phyloP scores from a whole-genome alignment of 1,140 invertebrate species.

The Drosophila ironensis region DNA sequence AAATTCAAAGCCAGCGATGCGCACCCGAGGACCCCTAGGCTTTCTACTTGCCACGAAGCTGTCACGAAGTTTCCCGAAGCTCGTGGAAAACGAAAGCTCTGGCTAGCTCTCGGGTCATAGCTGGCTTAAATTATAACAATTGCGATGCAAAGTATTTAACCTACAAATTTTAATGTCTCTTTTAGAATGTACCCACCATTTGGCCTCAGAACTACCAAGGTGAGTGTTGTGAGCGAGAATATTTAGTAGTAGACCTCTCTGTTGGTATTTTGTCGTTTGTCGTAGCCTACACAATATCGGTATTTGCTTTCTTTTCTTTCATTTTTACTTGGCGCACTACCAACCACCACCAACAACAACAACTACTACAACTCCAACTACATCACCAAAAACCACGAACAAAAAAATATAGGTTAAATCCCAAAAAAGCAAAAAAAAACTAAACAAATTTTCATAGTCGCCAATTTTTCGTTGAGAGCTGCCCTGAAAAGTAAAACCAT shows the following conservation, averaged over 20 bases:
- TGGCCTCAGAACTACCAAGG: slow-evolving; percentile 82
- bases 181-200: slow-evolving; percentile 82
- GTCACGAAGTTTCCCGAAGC: no score
- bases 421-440: slow-evolving; percentile 39
- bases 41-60: no score
- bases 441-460: slow-evolving; percentile 71
- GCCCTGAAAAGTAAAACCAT: slow-evolving; percentile 48
- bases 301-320: slow-evolving; percentile 68
- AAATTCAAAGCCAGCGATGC: no score
- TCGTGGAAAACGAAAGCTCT: no score
- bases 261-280: slow-evolving; percentile 32
- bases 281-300: slow-evolving; percentile 51
- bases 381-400: slow-evolving; percentile 24
- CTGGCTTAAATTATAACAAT: neutral
- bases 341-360: slow-evolving; percentile 30
- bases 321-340: slow-evolving; percentile 62
- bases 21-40: no score
- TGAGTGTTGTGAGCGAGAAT: slow-evolving; percentile 53
- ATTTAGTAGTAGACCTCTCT: slow-evolving; percentile 25
- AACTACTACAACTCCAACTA: slow-evolving; percentile 18
- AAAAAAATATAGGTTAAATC: slow-evolving; percentile 41
- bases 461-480: slow-evolving; percentile 73
- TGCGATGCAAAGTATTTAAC: neutral
- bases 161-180: neutral
- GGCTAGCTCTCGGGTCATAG: no score